Percentiles rank a stretch among this genome's conserved stretches.
Evolutionary conservation across 2,888 invertebrate genomes (phyloP).

Genomic region (Dendrolimus pini): DNA sequence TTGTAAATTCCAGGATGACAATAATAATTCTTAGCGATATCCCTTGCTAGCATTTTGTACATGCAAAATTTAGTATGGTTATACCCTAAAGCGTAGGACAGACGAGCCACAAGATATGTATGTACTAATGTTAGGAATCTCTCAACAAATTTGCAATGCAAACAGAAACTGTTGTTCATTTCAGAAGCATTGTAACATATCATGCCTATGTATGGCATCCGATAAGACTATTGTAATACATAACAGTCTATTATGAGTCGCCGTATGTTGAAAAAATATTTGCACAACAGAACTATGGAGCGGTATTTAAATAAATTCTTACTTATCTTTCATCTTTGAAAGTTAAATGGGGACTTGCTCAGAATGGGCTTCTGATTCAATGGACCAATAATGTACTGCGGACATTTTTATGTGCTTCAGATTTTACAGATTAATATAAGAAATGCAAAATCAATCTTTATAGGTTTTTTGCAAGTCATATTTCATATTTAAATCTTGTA

Average conservation of each 20-base stretch:
- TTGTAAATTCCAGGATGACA: too few species aligned
- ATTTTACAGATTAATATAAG: too few species aligned
- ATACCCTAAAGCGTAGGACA: not conserved
- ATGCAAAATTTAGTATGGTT: not conserved
- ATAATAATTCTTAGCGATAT: too few species aligned
- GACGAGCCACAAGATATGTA: not conserved
- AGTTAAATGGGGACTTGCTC: not conserved
- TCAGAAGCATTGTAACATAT: not conserved
- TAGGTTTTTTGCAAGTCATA: too few species aligned
- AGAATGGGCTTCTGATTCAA: not conserved
- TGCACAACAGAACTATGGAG: not conserved
- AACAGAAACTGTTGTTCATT: not conserved
- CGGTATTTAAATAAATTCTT: not conserved
- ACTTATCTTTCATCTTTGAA: not conserved
- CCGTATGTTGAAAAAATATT: not conserved
- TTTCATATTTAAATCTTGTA: too few species aligned
- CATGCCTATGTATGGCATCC: not conserved
- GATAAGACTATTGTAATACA: not conserved
- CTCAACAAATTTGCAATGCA: constrained; percentile 5
- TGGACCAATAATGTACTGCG: not conserved
- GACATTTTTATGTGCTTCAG: too few species aligned
- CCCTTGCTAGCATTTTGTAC: too few species aligned
- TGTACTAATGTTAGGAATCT: not conserved
- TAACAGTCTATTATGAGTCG: not conserved
- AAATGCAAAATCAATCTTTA: too few species aligned